A percentile compares a stretch with the other conserved stretches of the same genome.
Evolutionary conservation across 2,113 vertebrate genomes (phyloP).

Genomic region (Agapornis roseicollis): DNA sequence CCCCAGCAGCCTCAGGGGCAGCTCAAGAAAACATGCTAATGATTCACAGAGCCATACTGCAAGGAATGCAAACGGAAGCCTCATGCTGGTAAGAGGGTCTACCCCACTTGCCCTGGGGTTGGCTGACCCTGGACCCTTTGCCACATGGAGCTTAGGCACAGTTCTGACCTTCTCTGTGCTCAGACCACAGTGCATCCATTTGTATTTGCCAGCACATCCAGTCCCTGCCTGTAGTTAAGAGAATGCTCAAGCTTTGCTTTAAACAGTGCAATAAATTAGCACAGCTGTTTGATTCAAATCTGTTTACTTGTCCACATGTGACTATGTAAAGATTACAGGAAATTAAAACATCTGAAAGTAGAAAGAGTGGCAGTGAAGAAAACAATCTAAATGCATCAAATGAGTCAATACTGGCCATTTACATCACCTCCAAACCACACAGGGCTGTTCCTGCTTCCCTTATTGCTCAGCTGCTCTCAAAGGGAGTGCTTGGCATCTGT

Average conservation of each 20-base stretch:
- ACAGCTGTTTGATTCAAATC: not conserved
- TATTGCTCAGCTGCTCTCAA: not conserved
- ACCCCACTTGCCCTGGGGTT: rapidly evolving
- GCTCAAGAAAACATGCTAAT: not conserved
- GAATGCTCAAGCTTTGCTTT: not conserved
- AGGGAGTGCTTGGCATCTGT: not conserved
- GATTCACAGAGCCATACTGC: rapidly evolving
- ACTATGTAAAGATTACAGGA: not conserved
- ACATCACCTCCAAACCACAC: not conserved
- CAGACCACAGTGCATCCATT: not conserved
- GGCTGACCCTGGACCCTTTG: rapidly evolving
- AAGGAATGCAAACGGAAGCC: not conserved
- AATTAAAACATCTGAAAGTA: slow-evolving; percentile 9
- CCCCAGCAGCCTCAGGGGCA: not conserved
- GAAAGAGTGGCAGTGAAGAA: not conserved
- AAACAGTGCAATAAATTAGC: not conserved
- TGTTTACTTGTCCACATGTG: slow-evolving; percentile 13
- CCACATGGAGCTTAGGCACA: rapidly evolving
- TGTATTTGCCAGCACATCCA: not conserved
- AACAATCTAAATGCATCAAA: not conserved
- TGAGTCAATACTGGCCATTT: not conserved
- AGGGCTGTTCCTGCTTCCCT: not conserved
- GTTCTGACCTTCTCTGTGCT: rapidly evolving
- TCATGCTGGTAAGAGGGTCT: rapidly evolving
- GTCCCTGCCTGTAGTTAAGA: not conserved